Evolutionary conservation across 1,140 invertebrate species (phyloP), one percentile per base, ranked within the genome.

Genomic region (Drosophila azteca): DNA sequence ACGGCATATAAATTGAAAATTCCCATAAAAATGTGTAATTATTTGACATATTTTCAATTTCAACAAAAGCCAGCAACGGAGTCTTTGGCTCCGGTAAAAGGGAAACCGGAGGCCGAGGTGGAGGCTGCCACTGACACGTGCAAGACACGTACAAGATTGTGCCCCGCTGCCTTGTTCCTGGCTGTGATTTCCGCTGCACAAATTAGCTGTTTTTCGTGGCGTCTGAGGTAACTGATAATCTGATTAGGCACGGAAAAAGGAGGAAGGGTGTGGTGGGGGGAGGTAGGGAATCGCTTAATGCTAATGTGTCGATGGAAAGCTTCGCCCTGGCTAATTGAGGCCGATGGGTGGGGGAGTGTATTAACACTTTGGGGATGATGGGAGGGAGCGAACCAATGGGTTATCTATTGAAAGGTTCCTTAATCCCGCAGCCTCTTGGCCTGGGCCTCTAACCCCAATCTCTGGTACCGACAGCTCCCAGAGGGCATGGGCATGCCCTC

Each of bases 1-100:
- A 87, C 82, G 82, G 82, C 83, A 87, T 87, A 87, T 87, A 87
- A 88, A 87, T 87, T 87, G 82, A 87, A 87, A 87, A 88, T 88
- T 87, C 83, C 68, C 83, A 85, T 85, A 87, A 85, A 85, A 85
- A 81, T 87, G 64, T 85, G 79, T 85, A 87, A 87, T 87, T 87
- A 87, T 88, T 65, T 87, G 59, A 63, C 82, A 87, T 88, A 81
- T 76, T 78, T 85, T 87, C 82, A 87, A 88, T 87, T 88, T 87
- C 41, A 70, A 70, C 65, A 79, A 84, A 64, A 45, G 52, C 64
- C 61, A 55, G 65, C 53, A 57, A 17, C 29, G 49, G 17, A 3
- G 31, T 9, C 8, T 8, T 2, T 8, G 3, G 31, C 8, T 31
- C 7, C 8, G 31, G 8, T 31, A 63, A 53, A 44, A 43, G 66